Percentiles rank a stretch among this genome's conserved stretches.
phyloP scores from a whole-genome alignment of 1,140 invertebrate species.

The Daktulosphaira vitifoliae region DNA sequence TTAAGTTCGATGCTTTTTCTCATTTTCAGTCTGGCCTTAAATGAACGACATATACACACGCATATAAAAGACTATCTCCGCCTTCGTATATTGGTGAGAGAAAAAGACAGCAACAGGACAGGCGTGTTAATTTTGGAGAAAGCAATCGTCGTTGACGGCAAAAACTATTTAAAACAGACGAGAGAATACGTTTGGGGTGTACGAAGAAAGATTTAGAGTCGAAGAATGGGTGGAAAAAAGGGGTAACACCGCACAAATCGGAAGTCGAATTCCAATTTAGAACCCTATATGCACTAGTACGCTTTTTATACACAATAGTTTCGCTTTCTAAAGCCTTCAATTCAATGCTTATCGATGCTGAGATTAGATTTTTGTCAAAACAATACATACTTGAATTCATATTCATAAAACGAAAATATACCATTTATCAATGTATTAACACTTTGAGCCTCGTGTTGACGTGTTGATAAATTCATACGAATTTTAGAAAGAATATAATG shows the following conservation, averaged over 20 bases:
- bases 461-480: too few species aligned
- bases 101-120: slow-evolving; percentile 19
- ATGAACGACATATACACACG: slow-evolving; percentile 27
- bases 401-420: too few species aligned
- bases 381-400: too few species aligned
- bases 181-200: slow-evolving; percentile 29
- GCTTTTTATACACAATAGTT: too few species aligned
- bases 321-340: too few species aligned
- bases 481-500: too few species aligned
- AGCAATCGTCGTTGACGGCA: slow-evolving; percentile 23
- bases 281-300: too few species aligned
- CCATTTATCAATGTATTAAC: too few species aligned
- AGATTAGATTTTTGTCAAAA: too few species aligned
- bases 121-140: slow-evolving; percentile 32
- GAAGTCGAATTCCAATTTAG: background rate
- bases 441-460: too few species aligned
- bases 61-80: slow-evolving; percentile 14
- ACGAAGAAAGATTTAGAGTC: slow-evolving; percentile 8
- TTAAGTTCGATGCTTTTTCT: slow-evolving; percentile 33
- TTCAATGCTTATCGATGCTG: too few species aligned
- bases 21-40: slow-evolving; percentile 31
- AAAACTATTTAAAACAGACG: slow-evolving; percentile 33
- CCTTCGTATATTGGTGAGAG: background rate
- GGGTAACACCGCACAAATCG: background rate
- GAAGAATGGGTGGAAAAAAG: background rate